Evolutionary conservation across 2,113 vertebrate species (phyloP).

Genomic region (Ceyx melanurus): DNA sequence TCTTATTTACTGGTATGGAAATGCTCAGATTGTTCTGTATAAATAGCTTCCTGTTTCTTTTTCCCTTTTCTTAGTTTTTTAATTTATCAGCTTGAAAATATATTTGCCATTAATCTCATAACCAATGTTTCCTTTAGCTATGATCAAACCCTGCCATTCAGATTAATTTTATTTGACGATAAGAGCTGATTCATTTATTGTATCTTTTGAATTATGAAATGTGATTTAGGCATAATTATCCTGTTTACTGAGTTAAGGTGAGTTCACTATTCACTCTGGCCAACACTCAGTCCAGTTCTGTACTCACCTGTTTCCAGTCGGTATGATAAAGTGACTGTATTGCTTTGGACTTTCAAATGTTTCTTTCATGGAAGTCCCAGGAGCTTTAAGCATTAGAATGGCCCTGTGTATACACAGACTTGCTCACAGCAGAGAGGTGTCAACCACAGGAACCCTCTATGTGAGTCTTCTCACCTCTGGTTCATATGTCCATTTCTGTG

Average conservation of each 20-base stretch:
- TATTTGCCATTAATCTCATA: slow-evolving; percentile 51
- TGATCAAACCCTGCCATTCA: neutral
- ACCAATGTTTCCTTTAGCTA: slow-evolving; percentile 30
- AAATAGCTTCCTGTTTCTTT: neutral
- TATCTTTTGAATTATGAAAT: slow-evolving; percentile 60
- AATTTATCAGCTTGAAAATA: slow-evolving; percentile 31
- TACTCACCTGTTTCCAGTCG: neutral
- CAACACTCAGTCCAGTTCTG: neutral
- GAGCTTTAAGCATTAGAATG: neutral
- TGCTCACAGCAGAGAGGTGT: neutral
- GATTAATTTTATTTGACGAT: slow-evolving; percentile 30
- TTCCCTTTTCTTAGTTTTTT: slow-evolving; percentile 9
- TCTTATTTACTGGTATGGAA: slow-evolving; percentile 56
- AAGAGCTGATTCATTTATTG: slow-evolving; percentile 36
- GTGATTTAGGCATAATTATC: slow-evolving; percentile 17
- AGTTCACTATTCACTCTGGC: neutral
- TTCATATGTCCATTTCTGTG: neutral
- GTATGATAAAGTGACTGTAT: neutral
- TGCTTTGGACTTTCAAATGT: neutral
- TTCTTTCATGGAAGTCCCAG: neutral
- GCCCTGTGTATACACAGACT: neutral
- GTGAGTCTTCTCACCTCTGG: neutral
- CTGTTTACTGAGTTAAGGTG: slow-evolving; percentile 15
- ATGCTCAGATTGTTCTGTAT: neutral
- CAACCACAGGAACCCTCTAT: neutral